A percentile compares a stretch with the other conserved stretches of the same genome.
phyloP scores from a whole-genome alignment of 2,113 vertebrate genomes.

The Engystomops pustulosus region DNA sequence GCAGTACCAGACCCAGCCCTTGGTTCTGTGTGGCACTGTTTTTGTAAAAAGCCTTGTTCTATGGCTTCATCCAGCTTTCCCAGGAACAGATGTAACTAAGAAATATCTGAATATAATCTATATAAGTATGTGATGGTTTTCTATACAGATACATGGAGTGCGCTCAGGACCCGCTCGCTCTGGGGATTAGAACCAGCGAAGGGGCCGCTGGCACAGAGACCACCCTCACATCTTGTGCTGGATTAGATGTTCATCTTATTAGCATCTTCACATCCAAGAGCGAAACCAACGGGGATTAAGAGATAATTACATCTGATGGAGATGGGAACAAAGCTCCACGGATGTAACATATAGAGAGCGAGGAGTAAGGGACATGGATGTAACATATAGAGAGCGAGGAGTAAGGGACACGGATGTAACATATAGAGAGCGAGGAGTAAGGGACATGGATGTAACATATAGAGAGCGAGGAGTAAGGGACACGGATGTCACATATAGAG shows the following conservation, averaged over 20 bases:
- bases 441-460: neutral
- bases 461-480: neutral
- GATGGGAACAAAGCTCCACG: neutral
- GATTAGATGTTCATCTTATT: neutral
- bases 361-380: neutral
- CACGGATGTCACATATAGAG: too few species aligned
- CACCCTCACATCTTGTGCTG: neutral
- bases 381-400: neutral
- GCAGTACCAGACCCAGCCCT: too few species aligned
- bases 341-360: neutral
- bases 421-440: neutral
- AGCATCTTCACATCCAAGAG: neutral
- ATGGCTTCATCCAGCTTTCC: too few species aligned
- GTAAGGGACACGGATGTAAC: neutral
- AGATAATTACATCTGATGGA: conserved; percentile 30
- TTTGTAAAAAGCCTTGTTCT: too few species aligned
- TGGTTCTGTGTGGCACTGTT: too few species aligned
- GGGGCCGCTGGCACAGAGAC: neutral
- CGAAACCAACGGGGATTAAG: conserved; percentile 16
- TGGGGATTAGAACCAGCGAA: conserved; percentile 2
- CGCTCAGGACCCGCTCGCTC: too few species aligned
- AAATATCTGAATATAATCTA: too few species aligned
- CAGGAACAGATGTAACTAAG: too few species aligned
- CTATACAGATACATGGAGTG: too few species aligned
- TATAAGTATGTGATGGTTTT: too few species aligned